Base-by-base conservation (phyloP, 2,113 vertebrate species). In the Grammomys surdaster region DNA sequence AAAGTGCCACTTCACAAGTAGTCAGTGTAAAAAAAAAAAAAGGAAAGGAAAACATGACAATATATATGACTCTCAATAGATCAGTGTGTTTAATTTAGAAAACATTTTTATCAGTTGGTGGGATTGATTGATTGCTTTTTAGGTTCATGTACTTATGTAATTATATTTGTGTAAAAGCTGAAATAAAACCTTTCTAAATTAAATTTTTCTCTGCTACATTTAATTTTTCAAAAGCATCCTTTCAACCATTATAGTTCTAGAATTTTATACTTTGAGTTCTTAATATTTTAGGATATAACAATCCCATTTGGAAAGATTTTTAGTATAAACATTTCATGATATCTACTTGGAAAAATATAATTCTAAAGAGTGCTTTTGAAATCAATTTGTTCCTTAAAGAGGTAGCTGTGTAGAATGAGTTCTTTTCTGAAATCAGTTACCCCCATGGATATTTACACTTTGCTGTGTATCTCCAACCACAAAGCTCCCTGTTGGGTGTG, bases 361-460 rank as follows among this genome's bases (percentile, higher is more conserved):
- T 51, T 85, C 36, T 93, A 56, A 92, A 60, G 91, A 92, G 73
- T 56, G 95, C 60, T 92, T 48, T 51, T 58, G 89, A 94, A 92
- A 93, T 3, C 72, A 92, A 91, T 91, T 75, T 84, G 84, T 89
- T 84, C 65, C 76, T 95, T 95, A 88, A 85, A 82, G 93, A 92
- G 13, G 7, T 1, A 4, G n/a, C n/a, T 73, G 51, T 31, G n/a
- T 73, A 90, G 76, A 88, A 56, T 88, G 95, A 20, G 10, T 65
- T 89, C 69, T 81, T 46, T 88, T 6, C n/a, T 87, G 33, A 75
- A 67, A 89, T 70, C 97, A 87, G 24, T 56, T 60, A 78, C 89
- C 12, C 14, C 9, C 26, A 77, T 31, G n/a, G 24, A 36, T 94
- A 80, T 48, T 60, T 82, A 56, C 69, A 54, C 16, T 84, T 91